Conservation (phyloP, 2,113 vertebrate species). For the Eurypyga helias region DNA sequence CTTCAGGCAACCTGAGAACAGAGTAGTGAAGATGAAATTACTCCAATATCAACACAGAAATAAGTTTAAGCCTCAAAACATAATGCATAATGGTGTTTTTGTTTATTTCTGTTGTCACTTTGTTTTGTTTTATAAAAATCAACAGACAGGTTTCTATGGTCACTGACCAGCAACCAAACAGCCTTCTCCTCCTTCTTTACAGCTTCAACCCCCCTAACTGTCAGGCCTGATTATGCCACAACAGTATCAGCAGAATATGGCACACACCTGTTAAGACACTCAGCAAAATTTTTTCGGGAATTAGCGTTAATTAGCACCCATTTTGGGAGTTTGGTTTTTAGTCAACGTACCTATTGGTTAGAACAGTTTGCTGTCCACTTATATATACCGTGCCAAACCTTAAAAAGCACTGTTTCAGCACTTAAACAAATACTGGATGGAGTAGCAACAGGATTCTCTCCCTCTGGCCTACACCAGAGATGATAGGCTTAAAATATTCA, state of each 20-base stretch:
- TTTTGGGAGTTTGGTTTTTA: neutral
- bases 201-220: neutral
- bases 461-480: neutral
- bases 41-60: neutral
- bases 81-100: neutral
- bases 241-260: neutral
- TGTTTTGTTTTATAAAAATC: neutral
- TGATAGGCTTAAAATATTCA: neutral
- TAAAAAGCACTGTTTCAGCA: neutral
- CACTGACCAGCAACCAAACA: neutral
- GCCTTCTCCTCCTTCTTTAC: neutral
- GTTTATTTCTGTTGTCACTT: neutral
- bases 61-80: neutral
- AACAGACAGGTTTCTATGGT: neutral
- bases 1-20: constrained; percentile 88
- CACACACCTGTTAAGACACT: neutral
- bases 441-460: neutral
- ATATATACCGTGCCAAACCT: neutral
- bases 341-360: neutral
- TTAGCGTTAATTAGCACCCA: neutral
- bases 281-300: neutral
- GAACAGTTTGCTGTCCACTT: neutral
- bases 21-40: neutral
- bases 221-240: neutral
- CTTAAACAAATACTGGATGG: neutral